Evolutionary conservation across 1,140 invertebrate genomes (phyloP).

Genomic region (Aradophagus sp.): DNA sequence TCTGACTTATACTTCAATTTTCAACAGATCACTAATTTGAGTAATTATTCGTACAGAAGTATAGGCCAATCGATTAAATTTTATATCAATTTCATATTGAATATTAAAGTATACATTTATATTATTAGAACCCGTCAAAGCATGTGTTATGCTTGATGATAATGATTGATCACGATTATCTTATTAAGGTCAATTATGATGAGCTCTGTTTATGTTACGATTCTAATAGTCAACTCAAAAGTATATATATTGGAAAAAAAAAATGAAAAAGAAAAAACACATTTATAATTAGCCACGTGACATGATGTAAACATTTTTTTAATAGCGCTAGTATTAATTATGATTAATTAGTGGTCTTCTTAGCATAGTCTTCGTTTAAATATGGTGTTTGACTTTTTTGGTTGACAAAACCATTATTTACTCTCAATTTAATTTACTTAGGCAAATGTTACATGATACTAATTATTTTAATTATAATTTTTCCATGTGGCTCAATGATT

Average conservation of each 20-base stretch:
- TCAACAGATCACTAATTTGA: too few species aligned
- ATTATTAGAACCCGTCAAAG: conserved; percentile 45
- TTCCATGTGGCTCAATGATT: conserved; percentile 52
- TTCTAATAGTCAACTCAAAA: conserved; percentile 35
- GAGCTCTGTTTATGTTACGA: conserved; percentile 50
- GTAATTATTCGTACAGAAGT: conserved; percentile 7
- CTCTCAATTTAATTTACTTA: conserved; percentile 31
- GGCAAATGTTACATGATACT: conserved; percentile 49
- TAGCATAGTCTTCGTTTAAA: too few species aligned
- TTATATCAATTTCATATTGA: conserved; percentile 1
- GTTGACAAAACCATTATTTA: too few species aligned
- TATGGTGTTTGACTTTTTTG: too few species aligned
- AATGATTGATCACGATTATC: conserved; percentile 60
- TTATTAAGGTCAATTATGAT: conserved; percentile 60
- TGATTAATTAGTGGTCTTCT: too few species aligned
- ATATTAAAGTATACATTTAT: conserved; percentile 27
- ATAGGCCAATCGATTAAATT: conserved; percentile 12
- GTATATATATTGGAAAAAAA: too few species aligned
- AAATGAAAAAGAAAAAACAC: conserved; percentile 24
- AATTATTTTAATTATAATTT: conserved; percentile 49
- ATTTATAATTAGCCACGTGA: neutral
- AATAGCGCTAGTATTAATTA: conserved; percentile 2
- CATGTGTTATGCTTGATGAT: conserved; percentile 44
- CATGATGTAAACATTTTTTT: conserved; percentile 20
- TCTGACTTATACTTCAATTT: too few species aligned